phyloP scores from a whole-genome alignment of 1,140 invertebrate species.

The Galendromus occidentalis region DNA sequence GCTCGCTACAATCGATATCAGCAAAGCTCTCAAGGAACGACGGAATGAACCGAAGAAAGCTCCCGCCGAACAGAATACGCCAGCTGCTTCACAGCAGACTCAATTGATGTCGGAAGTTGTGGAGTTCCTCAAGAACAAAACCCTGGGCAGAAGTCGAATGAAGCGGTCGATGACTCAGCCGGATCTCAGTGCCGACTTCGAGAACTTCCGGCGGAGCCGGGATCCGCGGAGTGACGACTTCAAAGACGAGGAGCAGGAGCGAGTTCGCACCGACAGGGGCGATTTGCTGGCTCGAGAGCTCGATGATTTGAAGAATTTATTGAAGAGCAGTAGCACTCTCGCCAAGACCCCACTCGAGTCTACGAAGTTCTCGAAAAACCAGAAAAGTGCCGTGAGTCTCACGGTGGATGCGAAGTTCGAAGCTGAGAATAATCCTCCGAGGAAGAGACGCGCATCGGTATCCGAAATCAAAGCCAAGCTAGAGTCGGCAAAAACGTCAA shows the following conservation, averaged over 20 bases:
- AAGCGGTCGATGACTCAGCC: constrained; percentile 4
- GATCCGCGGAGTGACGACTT: not conserved
- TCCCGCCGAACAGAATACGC: not conserved
- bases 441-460: too few relatives aligned
- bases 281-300: not conserved
- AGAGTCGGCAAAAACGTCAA: too few relatives aligned
- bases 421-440: too few relatives aligned
- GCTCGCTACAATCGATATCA: not conserved
- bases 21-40: not conserved
- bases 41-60: not conserved
- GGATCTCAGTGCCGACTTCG: not conserved
- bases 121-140: not conserved
- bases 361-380: too few relatives aligned
- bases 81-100: not conserved
- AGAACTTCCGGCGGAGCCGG: not conserved
- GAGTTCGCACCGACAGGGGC: not conserved
- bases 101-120: constrained; percentile 8
- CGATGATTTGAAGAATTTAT: not conserved
- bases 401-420: too few relatives aligned
- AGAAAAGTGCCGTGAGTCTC: too few relatives aligned
- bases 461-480: too few relatives aligned
- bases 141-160: not conserved
- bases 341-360: too few relatives aligned
- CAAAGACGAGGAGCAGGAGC: not conserved
- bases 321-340: not conserved